Percentiles rank a stretch among this genome's conserved stretches.
phyloP scores from a whole-genome alignment of 30 jellyfish, hydroid and myxozoan genomes.

The Aurelia aurita region DNA sequence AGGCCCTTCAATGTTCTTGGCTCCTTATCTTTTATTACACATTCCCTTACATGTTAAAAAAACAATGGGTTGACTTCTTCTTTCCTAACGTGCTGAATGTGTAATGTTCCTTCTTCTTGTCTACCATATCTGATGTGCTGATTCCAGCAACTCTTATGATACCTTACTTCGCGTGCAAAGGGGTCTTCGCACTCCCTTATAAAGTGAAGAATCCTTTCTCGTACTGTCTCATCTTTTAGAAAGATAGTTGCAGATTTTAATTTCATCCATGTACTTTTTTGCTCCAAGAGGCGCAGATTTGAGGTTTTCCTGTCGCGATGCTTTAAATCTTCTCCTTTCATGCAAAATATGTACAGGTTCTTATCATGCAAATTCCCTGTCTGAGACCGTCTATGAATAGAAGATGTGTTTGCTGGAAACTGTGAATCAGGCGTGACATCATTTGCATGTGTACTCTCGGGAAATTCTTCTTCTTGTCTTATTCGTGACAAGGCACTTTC shows the following conservation, averaged over 20 bases:
- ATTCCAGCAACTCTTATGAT: constrained; percentile 33
- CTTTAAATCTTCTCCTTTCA: constrained; percentile 4
- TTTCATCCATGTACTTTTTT: constrained; percentile 22
- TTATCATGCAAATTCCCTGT: constrained; percentile 22
- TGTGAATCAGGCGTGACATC: no score
- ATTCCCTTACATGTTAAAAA: constrained; percentile 7
- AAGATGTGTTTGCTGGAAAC: no score
- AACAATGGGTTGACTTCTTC: constrained; percentile 14
- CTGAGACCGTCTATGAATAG: no score
- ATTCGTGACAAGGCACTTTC: not conserved
- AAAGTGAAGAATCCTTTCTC: constrained; percentile 23
- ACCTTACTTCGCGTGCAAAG: constrained; percentile 33
- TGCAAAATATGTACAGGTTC: not conserved
- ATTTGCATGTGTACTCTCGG: no score
- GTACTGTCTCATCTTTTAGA: constrained; percentile 15
- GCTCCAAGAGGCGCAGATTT: constrained; percentile 30
- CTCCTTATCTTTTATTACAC: constrained; percentile 35
- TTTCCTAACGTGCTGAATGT: constrained; percentile 8
- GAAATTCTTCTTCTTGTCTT: not conserved
- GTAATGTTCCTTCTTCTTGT: constrained; percentile 15
- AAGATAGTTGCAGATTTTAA: constrained; percentile 26
- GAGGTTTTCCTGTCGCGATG: constrained; percentile 32
- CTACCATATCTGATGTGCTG: constrained; percentile 21
- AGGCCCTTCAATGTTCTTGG: constrained; percentile 37
- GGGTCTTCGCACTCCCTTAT: constrained; percentile 27